phyloP scores from a whole-genome alignment of 2,888 invertebrate genomes.

The Lepidocyrtoides sp. region DNA sequence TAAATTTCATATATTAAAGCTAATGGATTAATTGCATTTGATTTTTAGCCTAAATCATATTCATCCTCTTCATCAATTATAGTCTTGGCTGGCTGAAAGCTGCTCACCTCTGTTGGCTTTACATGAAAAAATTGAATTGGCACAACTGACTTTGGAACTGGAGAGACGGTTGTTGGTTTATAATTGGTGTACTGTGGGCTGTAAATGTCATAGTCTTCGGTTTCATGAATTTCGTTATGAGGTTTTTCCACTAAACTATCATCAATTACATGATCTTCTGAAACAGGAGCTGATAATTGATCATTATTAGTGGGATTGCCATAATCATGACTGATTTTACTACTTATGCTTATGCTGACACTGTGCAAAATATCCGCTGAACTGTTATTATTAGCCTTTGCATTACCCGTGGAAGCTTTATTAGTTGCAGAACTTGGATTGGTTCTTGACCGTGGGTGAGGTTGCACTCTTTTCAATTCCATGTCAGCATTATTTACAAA shows the following conservation, averaged over 20 bases:
- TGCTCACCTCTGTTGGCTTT: conserved; percentile 64
- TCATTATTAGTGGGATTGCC: neutral
- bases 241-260: neutral
- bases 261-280: conserved; percentile 28
- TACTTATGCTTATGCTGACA: conserved; percentile 74
- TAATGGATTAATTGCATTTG: conserved; percentile 33
- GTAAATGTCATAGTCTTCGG: conserved; percentile 70
- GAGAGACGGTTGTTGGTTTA: conserved; percentile 3
- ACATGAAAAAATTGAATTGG: conserved; percentile 73
- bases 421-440: neutral
- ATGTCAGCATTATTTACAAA: conserved; percentile 50
- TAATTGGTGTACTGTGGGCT: conserved; percentile 67
- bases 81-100: conserved; percentile 60
- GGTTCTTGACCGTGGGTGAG: neutral
- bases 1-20: too few relatives aligned
- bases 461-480: conserved; percentile 60
- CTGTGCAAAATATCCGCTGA: conserved; percentile 73
- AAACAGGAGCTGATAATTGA: neutral
- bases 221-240: conserved; percentile 30
- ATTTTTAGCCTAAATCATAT: conserved; percentile 53
- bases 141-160: conserved; percentile 32
- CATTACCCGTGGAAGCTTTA: neutral
- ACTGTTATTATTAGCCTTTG: conserved; percentile 19
- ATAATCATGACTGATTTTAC: conserved; percentile 56
- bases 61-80: conserved; percentile 71